Base-by-base conservation (phyloP, 1,140 invertebrate genomes). In the Steinernema feltiae region DNA sequence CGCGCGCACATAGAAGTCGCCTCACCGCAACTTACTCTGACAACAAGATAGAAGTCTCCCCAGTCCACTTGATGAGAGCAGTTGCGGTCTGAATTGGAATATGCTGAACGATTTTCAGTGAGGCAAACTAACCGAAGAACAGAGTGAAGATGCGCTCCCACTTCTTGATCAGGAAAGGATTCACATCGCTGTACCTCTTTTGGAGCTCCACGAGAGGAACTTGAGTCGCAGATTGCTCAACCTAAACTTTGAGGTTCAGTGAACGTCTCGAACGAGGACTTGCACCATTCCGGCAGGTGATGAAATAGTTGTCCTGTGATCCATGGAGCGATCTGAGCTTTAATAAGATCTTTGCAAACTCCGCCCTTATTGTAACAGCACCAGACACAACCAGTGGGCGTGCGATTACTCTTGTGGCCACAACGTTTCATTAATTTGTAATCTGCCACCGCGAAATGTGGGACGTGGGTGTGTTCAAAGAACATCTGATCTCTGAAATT, bases 71-170 rank as follows among this genome's bases (percentile, higher is more conserved):
- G 70, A 30, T 77, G 69, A 15, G 82, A 83, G 41, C 69, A 53
- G 46, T 83, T 83, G 69, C 82, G 70, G 70, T 83, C 82, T 83
- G 74, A 81, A 83, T 77, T 18, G 0, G 24, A 35, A 70, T 17
- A 30, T 69, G 29, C 35, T 0, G 1, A 76, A n/a, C 17, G 0
- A 69, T n/a, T 18, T 24, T 30, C 15, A 46, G 21, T 17, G 24
- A 31, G 72, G 15, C 41, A 0, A 32, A 76, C 74, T 24, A 53
- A 84, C 83, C 82, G 53, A 84, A 84, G 48, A 85, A 84, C n/a
- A 83, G 63, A n/a, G 79, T 83, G 73, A 84, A 84, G 46, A 84
- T 84, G 48, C 80, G 30, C 74, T 84, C 83, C 82, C 82, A 84
- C 70, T 84, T 84, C 29, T 32, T 71, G 29, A 84, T 70, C 0